Evolutionary conservation across 2,113 vertebrate species (phyloP), one percentile per base, ranked within the genome.

Genomic region (Notarius lentiginosus): DNA sequence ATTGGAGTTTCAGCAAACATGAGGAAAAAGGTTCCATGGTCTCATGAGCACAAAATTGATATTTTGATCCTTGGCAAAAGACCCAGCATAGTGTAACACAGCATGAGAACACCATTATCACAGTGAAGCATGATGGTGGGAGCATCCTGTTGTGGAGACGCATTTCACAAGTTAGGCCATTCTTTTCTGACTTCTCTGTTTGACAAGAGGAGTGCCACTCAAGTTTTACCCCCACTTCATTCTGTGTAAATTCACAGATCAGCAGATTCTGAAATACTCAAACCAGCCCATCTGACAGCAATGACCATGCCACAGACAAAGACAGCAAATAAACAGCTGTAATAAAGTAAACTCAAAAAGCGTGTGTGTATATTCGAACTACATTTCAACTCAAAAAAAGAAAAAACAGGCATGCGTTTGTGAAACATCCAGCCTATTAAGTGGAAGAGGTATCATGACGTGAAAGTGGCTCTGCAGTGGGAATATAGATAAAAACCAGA

Each of bases 381-480:
- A 34, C 15, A 73, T 18, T 73, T 47, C 34, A 47, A 1, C 9
- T 9, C 22, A 4, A 47, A 47, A 18, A 47, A 60, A 18, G 5
- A 60, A n/a, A 18, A 47, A 72, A 41, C 7, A 72, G 9, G 66
- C 66, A 47, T 10, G 41, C 0, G 18, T 5, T 75, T 22, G 72
- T 11, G 18, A 75, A 20, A 22, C 20, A 49, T 49, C 34, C 20
- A 22, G 47, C 41, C 75, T 70, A 73, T 47, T 81, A 66, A n/a
- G 76, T 79, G 77, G 72, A 56, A 81, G 24, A 84, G 81, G 84
- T 87, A 86, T 87, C 76, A 68, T 76, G 56, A 27, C 61, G 88
- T 89, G 83, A 91, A 92, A 91, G 89, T 80, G 79, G 89, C 90
- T 91, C 88, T 82, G 85, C 70, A 53, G 84, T 75, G 79, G 86